phyloP scores from a whole-genome alignment of 2,797 vertebrate species.

The Hoplostethus mediterraneus region DNA sequence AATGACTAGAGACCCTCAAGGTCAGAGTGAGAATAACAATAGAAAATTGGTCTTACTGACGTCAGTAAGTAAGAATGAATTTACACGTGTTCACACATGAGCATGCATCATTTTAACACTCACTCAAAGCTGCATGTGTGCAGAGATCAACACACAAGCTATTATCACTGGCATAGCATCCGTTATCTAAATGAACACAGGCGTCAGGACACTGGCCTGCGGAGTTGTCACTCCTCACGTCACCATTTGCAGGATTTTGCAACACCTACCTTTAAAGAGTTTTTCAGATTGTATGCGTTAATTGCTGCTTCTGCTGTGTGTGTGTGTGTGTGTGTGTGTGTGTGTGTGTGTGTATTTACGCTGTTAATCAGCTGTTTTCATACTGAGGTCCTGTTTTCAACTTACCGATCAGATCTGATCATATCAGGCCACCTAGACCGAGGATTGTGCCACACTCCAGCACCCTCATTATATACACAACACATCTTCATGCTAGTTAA shows the following conservation, averaged over 20 bases:
- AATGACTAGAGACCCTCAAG: background rate
- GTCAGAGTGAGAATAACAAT: constrained; percentile 29
- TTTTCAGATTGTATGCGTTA: constrained; percentile 49
- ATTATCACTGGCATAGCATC: background rate
- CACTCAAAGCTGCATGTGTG: background rate
- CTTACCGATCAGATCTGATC: constrained; percentile 76
- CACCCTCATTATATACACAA: constrained; percentile 59
- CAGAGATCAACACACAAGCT: constrained; percentile 19
- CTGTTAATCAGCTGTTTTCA: constrained; percentile 25
- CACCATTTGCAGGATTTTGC: constrained; percentile 6
- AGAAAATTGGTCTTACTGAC: constrained; percentile 21
- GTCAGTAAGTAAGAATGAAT: no score
- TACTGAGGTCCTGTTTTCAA: constrained; percentile 39
- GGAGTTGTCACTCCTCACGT: background rate
- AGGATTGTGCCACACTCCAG: constrained; percentile 60
- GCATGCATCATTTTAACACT: constrained; percentile 36
- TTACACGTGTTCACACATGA: constrained; percentile 13
- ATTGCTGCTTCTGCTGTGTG: constrained; percentile 49
- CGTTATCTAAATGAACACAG: no score
- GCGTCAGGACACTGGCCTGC: background rate
- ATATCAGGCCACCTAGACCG: constrained; percentile 67
- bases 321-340: background rate
- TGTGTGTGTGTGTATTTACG: background rate
- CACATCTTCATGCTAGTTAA: constrained; percentile 58
- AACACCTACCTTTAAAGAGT: constrained; percentile 75